These are phyloP conservation scores for Megalopta genalis DNA, from an alignment of 1,140 invertebrate species.

Conservation along the genomic window DNA sequence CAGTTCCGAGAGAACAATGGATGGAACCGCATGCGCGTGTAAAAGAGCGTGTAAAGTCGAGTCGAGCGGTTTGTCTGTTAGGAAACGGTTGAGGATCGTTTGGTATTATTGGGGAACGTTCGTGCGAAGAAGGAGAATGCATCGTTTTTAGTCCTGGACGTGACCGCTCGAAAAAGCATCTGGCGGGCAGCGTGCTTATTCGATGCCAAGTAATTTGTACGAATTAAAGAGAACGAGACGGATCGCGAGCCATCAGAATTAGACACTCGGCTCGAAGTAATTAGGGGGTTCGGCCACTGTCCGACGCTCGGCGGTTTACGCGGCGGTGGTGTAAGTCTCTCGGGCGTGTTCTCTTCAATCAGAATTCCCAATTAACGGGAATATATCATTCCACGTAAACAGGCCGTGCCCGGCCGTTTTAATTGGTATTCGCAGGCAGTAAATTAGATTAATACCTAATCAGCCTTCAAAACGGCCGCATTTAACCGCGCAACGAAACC, in stretches of 20 bases:
- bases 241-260: slow-evolving; percentile 24
- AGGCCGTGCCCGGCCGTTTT: not conserved
- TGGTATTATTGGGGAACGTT: no score
- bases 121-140: not conserved
- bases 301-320: no score
- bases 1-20: no score
- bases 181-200: slow-evolving; percentile 20
- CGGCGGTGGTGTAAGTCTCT: no score
- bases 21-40: no score
- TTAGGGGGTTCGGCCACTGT: not conserved
- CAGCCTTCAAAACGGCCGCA: not conserved
- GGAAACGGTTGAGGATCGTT: no score
- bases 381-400: not conserved
- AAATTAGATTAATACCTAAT: slow-evolving; percentile 4
- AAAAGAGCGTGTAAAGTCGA: no score
- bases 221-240: slow-evolving; percentile 42
- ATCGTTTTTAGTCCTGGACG: not conserved
- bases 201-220: slow-evolving; percentile 39
- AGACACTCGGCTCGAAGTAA: slow-evolving; percentile 15
- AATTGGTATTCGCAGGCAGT: not conserved
- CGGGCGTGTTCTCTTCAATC: not conserved
- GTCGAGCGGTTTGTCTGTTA: no score
- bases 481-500: not conserved
- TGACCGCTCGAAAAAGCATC: not conserved
- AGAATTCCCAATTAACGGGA: slow-evolving; percentile 2